Percentiles rank a stretch among this genome's conserved stretches.
These are phyloP conservation scores for Sipha maydis DNA, from an alignment of 2,888 invertebrate genomes.

Conservation along the genomic window DNA sequence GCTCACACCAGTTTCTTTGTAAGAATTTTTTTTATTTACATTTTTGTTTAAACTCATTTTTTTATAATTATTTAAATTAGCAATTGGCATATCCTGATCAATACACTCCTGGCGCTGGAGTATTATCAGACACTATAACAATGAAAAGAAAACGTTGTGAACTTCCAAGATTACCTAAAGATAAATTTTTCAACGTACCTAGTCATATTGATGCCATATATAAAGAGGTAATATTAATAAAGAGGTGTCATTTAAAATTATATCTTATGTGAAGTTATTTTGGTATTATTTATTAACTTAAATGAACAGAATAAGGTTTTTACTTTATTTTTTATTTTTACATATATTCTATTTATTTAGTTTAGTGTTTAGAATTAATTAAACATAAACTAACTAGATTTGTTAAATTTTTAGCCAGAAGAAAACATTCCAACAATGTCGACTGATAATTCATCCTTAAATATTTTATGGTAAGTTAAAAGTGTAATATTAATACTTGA, in stretches of 20 bases:
- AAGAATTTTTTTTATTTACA: not conserved
- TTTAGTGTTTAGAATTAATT: not conserved
- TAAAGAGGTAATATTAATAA: conserved; percentile 53
- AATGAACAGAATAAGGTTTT: not conserved
- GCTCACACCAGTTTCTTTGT: conserved; percentile 73
- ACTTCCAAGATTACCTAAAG: not conserved
- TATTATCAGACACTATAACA: not conserved
- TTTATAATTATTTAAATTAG: conserved; percentile 9
- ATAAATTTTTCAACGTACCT: conserved; percentile 39
- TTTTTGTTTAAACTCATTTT: not conserved
- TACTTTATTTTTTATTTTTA: not conserved
- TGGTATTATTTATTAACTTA: not conserved
- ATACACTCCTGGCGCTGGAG: not conserved
- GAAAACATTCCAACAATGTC: conserved; percentile 23
- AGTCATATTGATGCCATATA: conserved; percentile 32
- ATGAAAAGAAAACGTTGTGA: conserved; percentile 17
- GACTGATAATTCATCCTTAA: conserved; percentile 19
- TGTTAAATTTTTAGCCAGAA: conserved; percentile 13
- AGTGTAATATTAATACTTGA: not conserved
- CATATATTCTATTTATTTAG: not conserved
- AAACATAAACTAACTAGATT: not conserved
- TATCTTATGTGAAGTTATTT: not conserved
- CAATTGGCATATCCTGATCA: conserved; percentile 33
- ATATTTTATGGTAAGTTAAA: conserved; percentile 52
- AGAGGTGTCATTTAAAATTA: not conserved